Conservation (phyloP, 2,113 vertebrate species). For the Pteruthius melanotis region DNA sequence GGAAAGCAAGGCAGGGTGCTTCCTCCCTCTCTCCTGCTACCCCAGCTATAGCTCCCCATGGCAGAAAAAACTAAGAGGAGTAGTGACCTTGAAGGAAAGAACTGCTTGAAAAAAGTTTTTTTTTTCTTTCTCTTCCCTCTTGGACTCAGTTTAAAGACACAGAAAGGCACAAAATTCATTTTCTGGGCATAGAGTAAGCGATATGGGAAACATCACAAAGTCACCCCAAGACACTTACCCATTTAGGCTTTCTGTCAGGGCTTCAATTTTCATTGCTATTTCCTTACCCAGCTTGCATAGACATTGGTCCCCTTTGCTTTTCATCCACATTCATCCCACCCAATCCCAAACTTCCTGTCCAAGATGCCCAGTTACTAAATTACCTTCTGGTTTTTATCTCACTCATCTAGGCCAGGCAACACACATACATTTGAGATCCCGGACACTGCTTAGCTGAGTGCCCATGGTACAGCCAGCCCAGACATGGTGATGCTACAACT, state of each 20-base stretch:
- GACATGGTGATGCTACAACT: not conserved
- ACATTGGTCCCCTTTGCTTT: not conserved
- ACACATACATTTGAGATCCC: not conserved
- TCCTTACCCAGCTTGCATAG: not conserved
- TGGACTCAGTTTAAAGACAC: too few relatives aligned
- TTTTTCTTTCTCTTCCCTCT: too few relatives aligned
- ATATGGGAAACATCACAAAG: too few relatives aligned
- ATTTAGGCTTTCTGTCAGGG: not conserved
- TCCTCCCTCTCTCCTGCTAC: too few relatives aligned
- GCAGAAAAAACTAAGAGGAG: too few relatives aligned
- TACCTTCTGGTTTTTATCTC: not conserved
- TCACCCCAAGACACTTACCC: too few relatives aligned
- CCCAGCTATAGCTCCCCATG: too few relatives aligned
- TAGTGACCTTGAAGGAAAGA: too few relatives aligned
- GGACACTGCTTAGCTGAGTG: not conserved
- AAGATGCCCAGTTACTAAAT: not conserved
- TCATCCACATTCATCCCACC: not conserved
- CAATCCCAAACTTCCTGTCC: not conserved
- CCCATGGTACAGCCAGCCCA: not conserved
- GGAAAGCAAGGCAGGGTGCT: too few relatives aligned
- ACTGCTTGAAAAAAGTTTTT: too few relatives aligned
- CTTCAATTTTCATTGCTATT: not conserved
- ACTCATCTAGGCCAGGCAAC: not conserved
- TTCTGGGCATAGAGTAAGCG: too few relatives aligned
- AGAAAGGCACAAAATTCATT: too few relatives aligned